A percentile compares a stretch with the other conserved stretches of the same genome.
Conservation (phyloP, 2,797 vertebrate species). For the Bovichtus variegatus region DNA sequence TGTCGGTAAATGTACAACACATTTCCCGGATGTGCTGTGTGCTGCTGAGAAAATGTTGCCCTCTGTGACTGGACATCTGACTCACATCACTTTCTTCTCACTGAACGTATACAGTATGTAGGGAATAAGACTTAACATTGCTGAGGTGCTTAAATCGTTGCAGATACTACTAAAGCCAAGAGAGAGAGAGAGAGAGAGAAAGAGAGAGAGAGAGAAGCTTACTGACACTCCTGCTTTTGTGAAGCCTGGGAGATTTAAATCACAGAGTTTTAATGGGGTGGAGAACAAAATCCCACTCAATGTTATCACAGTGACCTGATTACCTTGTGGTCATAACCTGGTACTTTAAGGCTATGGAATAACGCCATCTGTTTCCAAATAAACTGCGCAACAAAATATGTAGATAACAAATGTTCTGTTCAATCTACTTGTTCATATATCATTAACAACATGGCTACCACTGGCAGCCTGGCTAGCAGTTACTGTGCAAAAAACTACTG, state of each 20-base stretch:
- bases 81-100: slow-evolving; percentile 14
- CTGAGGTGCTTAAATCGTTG: slow-evolving; percentile 57
- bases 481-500: too few relatives aligned
- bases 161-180: slow-evolving; percentile 46
- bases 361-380: too few relatives aligned
- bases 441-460: too few relatives aligned
- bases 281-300: slow-evolving; percentile 42
- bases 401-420: too few relatives aligned
- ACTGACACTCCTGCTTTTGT: slow-evolving; percentile 40
- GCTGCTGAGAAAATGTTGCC: slow-evolving; percentile 1
- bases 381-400: too few relatives aligned
- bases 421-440: too few relatives aligned
- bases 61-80: slow-evolving; percentile 31
- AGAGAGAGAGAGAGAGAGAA: slow-evolving; percentile 15
- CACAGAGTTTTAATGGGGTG: slow-evolving; percentile 42
- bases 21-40: slow-evolving; percentile 31
- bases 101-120: slow-evolving; percentile 18
- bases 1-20: neutral
- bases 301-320: slow-evolving; percentile 44
- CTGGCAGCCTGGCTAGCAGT: too few relatives aligned
- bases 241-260: slow-evolving; percentile 45
- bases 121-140: slow-evolving; percentile 57
- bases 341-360: slow-evolving; percentile 22
- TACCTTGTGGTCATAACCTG: slow-evolving; percentile 34
- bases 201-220: slow-evolving; percentile 23